Base-by-base conservation (phyloP, 2,113 vertebrate species). In the Cranoglanis bouderius region DNA sequence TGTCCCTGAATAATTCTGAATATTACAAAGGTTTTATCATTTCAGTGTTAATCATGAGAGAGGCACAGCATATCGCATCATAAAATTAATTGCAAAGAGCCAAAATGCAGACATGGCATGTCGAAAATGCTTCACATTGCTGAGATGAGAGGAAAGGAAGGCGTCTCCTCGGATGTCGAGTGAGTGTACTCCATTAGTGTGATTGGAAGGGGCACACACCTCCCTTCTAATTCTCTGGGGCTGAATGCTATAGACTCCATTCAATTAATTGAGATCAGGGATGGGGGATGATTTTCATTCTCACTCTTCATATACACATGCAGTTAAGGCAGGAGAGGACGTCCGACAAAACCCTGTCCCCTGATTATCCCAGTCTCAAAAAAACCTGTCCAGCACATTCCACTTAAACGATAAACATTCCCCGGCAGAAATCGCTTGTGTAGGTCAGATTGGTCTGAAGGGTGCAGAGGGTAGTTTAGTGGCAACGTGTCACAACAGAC, bases 161-260 rank as follows among this genome's bases (percentile, higher is more conserved):
- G 43, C 12, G 19, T 40, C 18, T 63, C 35, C n/a, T 32, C 29
- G 53, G 35, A 65, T 51, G 82, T 77, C 19, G 82, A 63, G 40
- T 29, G 40, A 53, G 70, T 74, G 72, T 61, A 59, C 19, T 82
- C 87, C 85, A 92, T 92, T 90, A 90, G 38, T 46, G 32, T 88
- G 86, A 92, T 88, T 89, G 77, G 46, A 40, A 53, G 13, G 40
- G 7, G 1, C 35, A 63, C 72, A 83, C n/a, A 77, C 88, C 85
- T 86, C 59, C 51, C 29, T 84, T 67, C 59, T 65, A 89, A 78
- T 81, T 38, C 85, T 38, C 35, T 75, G 51, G 51, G 40, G 80
- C 84, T 49, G 75, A 72, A 80, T 43, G 72, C 87, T 83, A 46
- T 88, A 26, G 78, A 53, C 65, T 84, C n/a, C 55, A 84, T 38